phyloP scores from a whole-genome alignment of 2,113 vertebrate genomes.

The Fregetta grallaria region DNA sequence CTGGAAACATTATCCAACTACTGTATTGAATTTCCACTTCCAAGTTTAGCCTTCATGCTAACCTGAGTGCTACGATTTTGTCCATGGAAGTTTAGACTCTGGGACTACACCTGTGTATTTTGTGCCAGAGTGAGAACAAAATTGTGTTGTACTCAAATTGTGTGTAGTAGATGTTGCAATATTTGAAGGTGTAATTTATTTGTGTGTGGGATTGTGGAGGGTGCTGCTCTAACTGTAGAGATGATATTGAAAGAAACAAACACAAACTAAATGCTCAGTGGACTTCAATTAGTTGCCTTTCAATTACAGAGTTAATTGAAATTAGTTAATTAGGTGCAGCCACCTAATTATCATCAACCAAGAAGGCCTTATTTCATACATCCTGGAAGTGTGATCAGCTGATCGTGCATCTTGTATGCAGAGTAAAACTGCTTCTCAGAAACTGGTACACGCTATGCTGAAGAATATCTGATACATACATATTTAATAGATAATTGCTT shows the following conservation, averaged over 20 bases:
- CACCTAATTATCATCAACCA: neutral
- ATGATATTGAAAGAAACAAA: neutral
- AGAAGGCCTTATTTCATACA: neutral
- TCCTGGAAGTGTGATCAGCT: neutral
- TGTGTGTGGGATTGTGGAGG: neutral
- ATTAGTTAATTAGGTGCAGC: too few species aligned
- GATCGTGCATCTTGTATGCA: neutral
- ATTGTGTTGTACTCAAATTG: neutral
- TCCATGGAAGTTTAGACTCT: neutral
- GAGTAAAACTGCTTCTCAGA: neutral
- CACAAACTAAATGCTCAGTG: neutral
- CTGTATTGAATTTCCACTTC: neutral
- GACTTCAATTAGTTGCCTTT: neutral
- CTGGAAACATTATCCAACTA: conserved; percentile 20
- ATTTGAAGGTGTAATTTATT: neutral
- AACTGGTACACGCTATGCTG: neutral
- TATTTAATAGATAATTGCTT: neutral
- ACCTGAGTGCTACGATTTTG: neutral
- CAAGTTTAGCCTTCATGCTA: neutral
- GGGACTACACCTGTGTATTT: neutral
- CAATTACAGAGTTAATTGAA: neutral
- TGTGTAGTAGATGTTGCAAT: neutral
- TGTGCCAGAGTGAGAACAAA: neutral
- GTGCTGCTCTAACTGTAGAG: neutral
- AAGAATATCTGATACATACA: neutral